These are phyloP conservation scores for Suncus etruscus DNA, from an alignment of 2,113 vertebrate species.

Conservation along the genomic window DNA sequence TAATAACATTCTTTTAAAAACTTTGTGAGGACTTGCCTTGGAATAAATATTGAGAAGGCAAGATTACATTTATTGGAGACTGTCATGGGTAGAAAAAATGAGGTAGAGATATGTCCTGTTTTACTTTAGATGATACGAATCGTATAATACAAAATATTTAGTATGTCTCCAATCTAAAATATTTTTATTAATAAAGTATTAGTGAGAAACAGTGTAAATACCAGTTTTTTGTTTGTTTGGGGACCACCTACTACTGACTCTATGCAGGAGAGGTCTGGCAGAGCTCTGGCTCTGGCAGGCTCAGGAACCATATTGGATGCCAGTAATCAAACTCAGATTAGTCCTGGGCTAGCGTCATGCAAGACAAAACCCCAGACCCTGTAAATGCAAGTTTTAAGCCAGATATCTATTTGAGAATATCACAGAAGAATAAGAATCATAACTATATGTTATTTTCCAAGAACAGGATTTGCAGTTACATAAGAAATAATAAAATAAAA, in stretches of 20 bases:
- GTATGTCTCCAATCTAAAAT: neutral
- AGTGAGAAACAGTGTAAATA: neutral
- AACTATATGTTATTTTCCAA: neutral
- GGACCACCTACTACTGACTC: no score
- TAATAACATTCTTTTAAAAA: neutral
- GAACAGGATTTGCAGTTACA: neutral
- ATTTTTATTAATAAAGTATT: conserved; percentile 45
- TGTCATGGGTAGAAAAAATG: neutral
- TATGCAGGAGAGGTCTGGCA: no score
- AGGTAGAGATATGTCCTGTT: neutral
- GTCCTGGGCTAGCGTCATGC: no score
- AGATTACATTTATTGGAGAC: neutral
- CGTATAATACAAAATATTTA: neutral
- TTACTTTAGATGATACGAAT: neutral
- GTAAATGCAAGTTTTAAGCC: conserved; percentile 10
- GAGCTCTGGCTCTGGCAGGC: no score
- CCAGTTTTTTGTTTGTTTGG: no score
- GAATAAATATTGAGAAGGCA: neutral
- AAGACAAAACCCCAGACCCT: no score
- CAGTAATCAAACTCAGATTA: no score
- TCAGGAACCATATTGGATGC: no score
- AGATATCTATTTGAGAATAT: neutral
- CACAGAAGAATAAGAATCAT: neutral
- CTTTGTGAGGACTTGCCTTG: neutral
- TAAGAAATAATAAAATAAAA: neutral